Evolutionary conservation across 2,888 invertebrate species (phyloP).

Genomic region (Hydropsyche betteni): DNA sequence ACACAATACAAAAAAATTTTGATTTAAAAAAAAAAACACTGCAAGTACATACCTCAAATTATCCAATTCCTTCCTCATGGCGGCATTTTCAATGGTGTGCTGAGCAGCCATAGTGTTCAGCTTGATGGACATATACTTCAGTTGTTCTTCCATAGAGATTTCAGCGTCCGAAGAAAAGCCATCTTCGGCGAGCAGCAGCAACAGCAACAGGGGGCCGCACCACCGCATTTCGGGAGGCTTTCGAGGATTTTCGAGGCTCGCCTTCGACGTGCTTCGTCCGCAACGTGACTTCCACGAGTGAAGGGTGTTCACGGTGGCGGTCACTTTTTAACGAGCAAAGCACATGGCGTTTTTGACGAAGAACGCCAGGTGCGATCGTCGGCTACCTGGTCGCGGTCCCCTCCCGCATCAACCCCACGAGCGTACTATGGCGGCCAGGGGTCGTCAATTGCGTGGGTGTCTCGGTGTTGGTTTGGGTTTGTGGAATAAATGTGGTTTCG

Average conservation of each 20-base stretch:
- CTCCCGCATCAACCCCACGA: conserved; percentile 31
- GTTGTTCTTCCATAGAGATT: conserved; percentile 32
- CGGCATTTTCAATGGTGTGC: conserved; percentile 58
- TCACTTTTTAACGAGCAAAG: conserved; percentile 30
- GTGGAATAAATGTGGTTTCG: too few species aligned
- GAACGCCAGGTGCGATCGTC: conserved; percentile 32
- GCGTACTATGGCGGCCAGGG: conserved; percentile 1
- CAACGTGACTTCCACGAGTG: conserved; percentile 9
- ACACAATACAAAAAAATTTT: neutral
- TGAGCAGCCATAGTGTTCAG: conserved; percentile 9
- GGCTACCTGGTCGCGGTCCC: conserved; percentile 17
- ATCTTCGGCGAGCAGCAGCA: neutral
- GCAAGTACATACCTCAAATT: conserved; percentile 60
- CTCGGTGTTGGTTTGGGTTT: too few species aligned
- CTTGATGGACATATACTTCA: conserved; percentile 16
- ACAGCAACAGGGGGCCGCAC: conserved; percentile 5
- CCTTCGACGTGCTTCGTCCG: neutral
- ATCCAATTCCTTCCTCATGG: conserved; percentile 63
- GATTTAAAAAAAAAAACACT: neutral
- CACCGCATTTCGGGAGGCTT: neutral
- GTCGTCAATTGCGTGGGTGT: neutral
- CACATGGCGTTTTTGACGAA: conserved; percentile 28
- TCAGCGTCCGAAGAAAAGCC: neutral
- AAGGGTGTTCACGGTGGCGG: conserved; percentile 29
- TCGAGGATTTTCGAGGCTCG: neutral